Percentiles rank a stretch among this genome's conserved stretches.
Evolutionary conservation across 2,888 invertebrate genomes (phyloP).

Genomic region (Maniola hyperantus): DNA sequence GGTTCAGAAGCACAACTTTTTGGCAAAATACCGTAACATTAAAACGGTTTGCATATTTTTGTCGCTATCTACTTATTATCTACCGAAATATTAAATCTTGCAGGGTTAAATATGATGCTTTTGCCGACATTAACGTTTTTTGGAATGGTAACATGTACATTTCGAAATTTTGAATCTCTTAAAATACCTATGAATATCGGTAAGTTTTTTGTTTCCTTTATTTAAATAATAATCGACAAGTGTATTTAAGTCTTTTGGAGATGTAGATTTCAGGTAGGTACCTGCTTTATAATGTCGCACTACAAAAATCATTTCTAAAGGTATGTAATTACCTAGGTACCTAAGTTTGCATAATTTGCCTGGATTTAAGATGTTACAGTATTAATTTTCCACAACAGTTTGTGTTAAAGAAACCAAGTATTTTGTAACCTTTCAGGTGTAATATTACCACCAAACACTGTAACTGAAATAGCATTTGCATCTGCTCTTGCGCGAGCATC

Average conservation of each 20-base stretch:
- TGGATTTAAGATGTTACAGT: no score
- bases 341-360: no score
- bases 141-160: slow-evolving; percentile 51
- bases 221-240: background rate
- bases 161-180: slow-evolving; percentile 64
- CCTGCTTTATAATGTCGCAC: background rate
- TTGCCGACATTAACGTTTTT: slow-evolving; percentile 4
- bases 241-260: background rate
- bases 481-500: slow-evolving; percentile 68
- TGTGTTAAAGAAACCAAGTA: background rate
- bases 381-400: background rate
- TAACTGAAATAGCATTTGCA: slow-evolving; percentile 69
- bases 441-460: slow-evolving; percentile 69
- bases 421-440: slow-evolving; percentile 53
- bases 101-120: slow-evolving; percentile 5
- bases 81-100: background rate
- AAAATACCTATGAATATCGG: slow-evolving; percentile 67
- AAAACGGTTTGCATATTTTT: no score
- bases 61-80: no score
- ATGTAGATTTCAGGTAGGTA: background rate
- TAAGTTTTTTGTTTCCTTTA: slow-evolving; percentile 46
- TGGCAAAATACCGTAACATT: no score
- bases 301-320: no score
- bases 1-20: no score
- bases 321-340: no score